phyloP scores from a whole-genome alignment of 2,888 invertebrate species.

The Drosophila nigritarsus region DNA sequence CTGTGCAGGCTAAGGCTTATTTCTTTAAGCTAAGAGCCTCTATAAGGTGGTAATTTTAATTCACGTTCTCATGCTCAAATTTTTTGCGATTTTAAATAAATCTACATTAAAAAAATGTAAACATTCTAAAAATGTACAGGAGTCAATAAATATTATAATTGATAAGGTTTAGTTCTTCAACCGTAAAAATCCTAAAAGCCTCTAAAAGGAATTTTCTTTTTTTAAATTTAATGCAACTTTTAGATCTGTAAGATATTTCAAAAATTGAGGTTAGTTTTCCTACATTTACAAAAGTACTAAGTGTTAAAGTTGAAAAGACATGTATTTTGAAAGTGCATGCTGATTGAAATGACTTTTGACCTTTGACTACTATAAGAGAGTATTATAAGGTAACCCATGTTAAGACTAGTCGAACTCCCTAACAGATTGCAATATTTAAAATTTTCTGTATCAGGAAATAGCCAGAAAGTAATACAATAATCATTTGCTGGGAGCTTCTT shows the following conservation, averaged over 20 bases:
- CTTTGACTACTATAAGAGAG: neutral
- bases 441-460: constrained; percentile 2
- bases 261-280: too few relatives aligned
- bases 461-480: constrained; percentile 31
- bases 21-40: neutral
- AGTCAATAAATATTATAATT: too few relatives aligned
- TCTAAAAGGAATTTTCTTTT: neutral
- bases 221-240: too few relatives aligned
- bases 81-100: neutral
- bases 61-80: neutral
- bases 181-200: neutral
- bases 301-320: neutral
- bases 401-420: neutral
- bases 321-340: constrained; percentile 8
- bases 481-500: constrained; percentile 18
- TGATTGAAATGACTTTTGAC: neutral
- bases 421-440: neutral
- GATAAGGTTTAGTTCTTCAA: neutral
- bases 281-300: neutral
- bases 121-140: too few relatives aligned
- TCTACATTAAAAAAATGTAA: neutral
- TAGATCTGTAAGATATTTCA: neutral
- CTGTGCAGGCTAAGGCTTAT: neutral
- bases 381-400: neutral
- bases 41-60: neutral